Evolutionary conservation across 2,113 vertebrate genomes (phyloP).

Genomic region (Elachura formosa): DNA sequence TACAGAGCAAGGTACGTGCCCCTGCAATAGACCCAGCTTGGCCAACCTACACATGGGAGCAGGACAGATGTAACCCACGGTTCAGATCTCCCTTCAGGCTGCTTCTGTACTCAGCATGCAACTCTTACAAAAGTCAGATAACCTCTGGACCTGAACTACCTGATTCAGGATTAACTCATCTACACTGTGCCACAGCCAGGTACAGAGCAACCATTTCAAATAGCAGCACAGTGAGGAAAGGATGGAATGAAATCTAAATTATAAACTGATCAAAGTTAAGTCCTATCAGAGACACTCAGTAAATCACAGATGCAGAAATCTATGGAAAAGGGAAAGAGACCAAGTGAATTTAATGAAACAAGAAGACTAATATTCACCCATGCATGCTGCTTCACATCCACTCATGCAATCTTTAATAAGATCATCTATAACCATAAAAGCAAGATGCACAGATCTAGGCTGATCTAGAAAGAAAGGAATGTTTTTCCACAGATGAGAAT

Average conservation of each 20-base stretch:
- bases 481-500: neutral
- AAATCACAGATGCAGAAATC: neutral
- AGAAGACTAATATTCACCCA: neutral
- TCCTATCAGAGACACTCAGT: neutral
- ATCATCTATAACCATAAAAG: neutral
- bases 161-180: neutral
- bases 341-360: neutral
- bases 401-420: neutral
- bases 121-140: neutral
- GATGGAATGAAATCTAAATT: neutral
- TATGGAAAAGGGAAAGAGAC: neutral
- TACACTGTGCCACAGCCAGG: neutral
- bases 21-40: neutral
- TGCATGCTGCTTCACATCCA: neutral
- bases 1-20: neutral
- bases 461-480: slow-evolving; percentile 1
- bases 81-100: neutral
- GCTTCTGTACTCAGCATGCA: neutral
- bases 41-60: neutral
- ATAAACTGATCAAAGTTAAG: neutral
- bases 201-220: neutral
- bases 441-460: neutral
- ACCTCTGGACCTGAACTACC: neutral
- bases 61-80: neutral
- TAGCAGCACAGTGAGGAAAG: neutral